Evolutionary conservation across 2,888 invertebrate species (phyloP), one percentile per base, ranked within the genome.

Genomic region (Lagria hirta): DNA sequence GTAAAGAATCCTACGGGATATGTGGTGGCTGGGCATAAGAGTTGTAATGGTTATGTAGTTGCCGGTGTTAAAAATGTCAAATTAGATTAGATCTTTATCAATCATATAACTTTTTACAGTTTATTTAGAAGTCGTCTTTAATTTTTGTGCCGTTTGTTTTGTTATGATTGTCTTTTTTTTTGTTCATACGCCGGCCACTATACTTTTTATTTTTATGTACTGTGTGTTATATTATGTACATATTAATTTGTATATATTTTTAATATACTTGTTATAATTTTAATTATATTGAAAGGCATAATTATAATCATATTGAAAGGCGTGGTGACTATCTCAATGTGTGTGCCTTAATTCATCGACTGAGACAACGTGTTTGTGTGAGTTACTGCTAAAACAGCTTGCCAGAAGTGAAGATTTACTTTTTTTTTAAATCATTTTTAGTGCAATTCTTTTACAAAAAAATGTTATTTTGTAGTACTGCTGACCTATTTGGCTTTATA

Each of bases 1-100:
- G 35, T 8, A 10, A 58, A 27, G 7, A n/a, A n/a, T n/a, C 49
- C 36, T 35, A 35, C 54, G 20, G 42, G 48, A 6, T 58, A 59
- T 34, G 50, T 57, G 3, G 41, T 54, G 40, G 55, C 55, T 17
- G 20, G 20, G 20, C 4, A 6, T 5, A 18, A 18, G 20, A 18
- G 6, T 18, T 18, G 20, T 6, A 26, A 26, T 12, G 55, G 60
- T 16, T 68, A 68, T 45, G 64, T 68, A 3, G 48, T 66, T 36
- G 66, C 65, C 6, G 66, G 65, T 7, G 54, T 50, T 26, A 61
- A 61, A 38, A 49, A 58, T 30, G 8, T 12, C 13, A 45, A 45
- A 40, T 13, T 45, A 40, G 45, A 45, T 34, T 45, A 16, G 11
- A 15, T 13, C 4, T 18, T 11, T 22, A 12, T 43, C 18, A 23